Evolutionary conservation across 1,140 invertebrate species (phyloP).

Genomic region (Pseudomyrmex gracilis): DNA sequence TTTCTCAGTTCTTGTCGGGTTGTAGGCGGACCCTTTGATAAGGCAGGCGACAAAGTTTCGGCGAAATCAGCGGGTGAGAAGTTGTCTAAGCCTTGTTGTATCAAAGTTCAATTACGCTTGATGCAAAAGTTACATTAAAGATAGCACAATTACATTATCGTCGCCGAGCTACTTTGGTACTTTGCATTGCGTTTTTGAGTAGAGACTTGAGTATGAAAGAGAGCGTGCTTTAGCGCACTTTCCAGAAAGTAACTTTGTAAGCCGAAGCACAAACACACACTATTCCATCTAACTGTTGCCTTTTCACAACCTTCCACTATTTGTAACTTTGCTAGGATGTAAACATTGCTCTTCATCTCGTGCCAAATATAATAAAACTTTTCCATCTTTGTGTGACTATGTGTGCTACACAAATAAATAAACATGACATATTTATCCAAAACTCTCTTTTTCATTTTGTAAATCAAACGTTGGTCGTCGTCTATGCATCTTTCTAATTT

Average conservation of each 20-base stretch:
- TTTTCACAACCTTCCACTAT: not conserved
- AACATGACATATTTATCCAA: too few relatives aligned
- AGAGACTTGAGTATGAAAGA: slow-evolving; percentile 19
- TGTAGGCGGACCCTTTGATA: slow-evolving; percentile 29
- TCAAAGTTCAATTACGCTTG: slow-evolving; percentile 45
- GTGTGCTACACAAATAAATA: too few relatives aligned
- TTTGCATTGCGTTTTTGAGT: slow-evolving; percentile 19
- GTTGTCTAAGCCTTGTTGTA: slow-evolving; percentile 25
- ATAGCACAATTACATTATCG: slow-evolving; percentile 24
- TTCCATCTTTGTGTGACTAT: not conserved
- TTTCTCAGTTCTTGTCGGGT: slow-evolving; percentile 21
- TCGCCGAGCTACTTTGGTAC: not conserved
- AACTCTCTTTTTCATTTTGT: too few relatives aligned
- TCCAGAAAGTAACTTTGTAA: slow-evolving; percentile 20
- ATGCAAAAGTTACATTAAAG: slow-evolving; percentile 48
- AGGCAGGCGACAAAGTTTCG: slow-evolving; percentile 17
- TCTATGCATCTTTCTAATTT: too few relatives aligned
- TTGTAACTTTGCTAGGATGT: not conserved
- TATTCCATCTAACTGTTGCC: not conserved
- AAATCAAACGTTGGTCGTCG: too few relatives aligned
- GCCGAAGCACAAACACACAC: slow-evolving; percentile 12
- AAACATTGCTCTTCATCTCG: slow-evolving; percentile 24
- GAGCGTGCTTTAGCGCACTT: not conserved
- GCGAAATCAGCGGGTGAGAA: slow-evolving; percentile 28
- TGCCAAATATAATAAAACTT: slow-evolving; percentile 26